Evolutionary conservation across 2,797 vertebrate genomes (phyloP), one percentile per base, ranked within the genome.

Genomic region (Alfaro cultratus): DNA sequence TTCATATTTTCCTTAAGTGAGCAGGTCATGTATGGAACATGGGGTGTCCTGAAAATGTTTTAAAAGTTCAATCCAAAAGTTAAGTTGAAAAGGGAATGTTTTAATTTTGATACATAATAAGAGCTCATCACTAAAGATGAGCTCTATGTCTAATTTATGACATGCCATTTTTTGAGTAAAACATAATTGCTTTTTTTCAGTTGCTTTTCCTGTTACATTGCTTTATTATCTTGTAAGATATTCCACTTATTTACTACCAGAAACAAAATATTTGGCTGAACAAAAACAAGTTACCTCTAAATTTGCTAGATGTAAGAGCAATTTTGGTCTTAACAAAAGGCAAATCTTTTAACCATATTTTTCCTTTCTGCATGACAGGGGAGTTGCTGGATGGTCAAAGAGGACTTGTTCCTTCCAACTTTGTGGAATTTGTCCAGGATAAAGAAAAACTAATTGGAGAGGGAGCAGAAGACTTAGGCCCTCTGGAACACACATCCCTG

Each of bases 391-490:
- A 99, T 26, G 99, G 99, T 34, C 98, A 99, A 85, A 94, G 98
- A 90, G 99, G 98, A 47, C 94, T 99, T 26, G 99, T 99, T 76
- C 99, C 98, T 34, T 99, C 99, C 76, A 99, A 99, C 95, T 99
- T 99, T 16, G 98, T 99, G 90, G 98, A 99, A 85, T 98, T 99
- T 86, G 97, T 99, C 70, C 98, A 99, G 88, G 98, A 99, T 92
- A 98, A 96, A 0, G 97, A 98, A 86, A 96, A 96, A 31, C 92
- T 89, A 49, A 71, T 93, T 0, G 92, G 95, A 47, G 96, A 97
- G n/a, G 94, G 91, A 1, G 96, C 96, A 5, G 96, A 96, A n/a
- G 97, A 97, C 51, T 95, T 95, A 85, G 95, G 95, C 77, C 87
- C 95, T 41, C 88, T 96, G 89, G 97, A 97, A 85, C 96, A 94